These are phyloP conservation scores for Peromyscus polionotus DNA, from an alignment of 2,113 vertebrate species.

Conservation along the genomic window DNA sequence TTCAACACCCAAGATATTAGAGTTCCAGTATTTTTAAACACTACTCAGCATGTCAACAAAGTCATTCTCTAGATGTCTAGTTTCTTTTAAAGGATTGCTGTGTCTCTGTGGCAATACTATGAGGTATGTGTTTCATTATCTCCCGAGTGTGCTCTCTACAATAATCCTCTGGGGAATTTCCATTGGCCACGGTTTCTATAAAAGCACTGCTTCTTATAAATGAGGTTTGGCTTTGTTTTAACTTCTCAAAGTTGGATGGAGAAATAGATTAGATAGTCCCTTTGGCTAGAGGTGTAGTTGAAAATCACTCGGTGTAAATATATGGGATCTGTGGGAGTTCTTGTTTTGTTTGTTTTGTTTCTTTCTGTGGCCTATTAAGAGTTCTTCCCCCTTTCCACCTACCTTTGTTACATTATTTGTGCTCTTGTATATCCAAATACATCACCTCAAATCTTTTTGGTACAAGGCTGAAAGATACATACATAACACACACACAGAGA, in stretches of 20 bases:
- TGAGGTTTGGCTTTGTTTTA: neutral
- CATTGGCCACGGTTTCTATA: conserved; percentile 1
- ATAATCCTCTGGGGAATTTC: conserved; percentile 46
- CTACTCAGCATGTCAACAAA: neutral
- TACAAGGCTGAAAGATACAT: conserved; percentile 39
- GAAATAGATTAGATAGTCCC: neutral
- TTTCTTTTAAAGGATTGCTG: conserved; percentile 51
- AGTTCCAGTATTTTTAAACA: conserved; percentile 9
- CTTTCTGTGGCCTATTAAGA: neutral
- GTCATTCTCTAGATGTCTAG: conserved; percentile 13
- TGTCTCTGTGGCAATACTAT: conserved; percentile 7
- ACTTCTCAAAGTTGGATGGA: conserved; percentile 14
- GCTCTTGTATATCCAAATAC: conserved; percentile 8
- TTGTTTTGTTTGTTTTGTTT: neutral
- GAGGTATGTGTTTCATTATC: neutral
- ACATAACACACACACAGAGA: neutral
- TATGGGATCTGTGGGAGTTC: neutral
- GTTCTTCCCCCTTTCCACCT: conserved; percentile 22
- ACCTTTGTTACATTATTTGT: conserved; percentile 59
- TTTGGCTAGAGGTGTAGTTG: neutral
- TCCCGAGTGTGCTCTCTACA: conserved; percentile 12
- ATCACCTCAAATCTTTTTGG: neutral
- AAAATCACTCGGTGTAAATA: neutral
- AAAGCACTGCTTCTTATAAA: conserved; percentile 40
- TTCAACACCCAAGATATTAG: neutral